Evolutionary conservation across 2,888 invertebrate genomes (phyloP).

Genomic region (Epirrhoe alternata): DNA sequence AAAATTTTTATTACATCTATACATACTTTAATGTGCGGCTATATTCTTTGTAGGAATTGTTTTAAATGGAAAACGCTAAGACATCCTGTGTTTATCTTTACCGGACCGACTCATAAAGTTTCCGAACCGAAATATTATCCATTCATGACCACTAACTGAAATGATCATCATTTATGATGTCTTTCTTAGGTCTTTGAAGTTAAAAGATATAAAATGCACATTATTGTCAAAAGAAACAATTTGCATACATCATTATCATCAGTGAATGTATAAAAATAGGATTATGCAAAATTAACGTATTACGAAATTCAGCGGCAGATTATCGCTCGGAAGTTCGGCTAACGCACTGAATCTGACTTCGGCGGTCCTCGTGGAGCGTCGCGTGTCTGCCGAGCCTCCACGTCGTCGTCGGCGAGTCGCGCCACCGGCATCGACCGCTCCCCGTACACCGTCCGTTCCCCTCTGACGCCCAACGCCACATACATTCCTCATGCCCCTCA

Average conservation of each 20-base stretch:
- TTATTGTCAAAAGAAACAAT: neutral
- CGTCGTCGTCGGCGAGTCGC: constrained; percentile 65
- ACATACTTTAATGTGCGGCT: too few relatives aligned
- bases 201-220: too few relatives aligned
- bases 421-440: constrained; percentile 71
- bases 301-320: constrained; percentile 11
- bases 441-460: constrained; percentile 48
- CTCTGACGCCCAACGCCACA: constrained; percentile 49
- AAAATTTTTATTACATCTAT: neutral
- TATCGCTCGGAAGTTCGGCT: constrained; percentile 22
- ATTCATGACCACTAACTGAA: too few relatives aligned
- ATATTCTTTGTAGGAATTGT: too few relatives aligned
- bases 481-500: constrained; percentile 63
- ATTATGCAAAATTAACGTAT: neutral
- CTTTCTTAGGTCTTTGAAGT: too few relatives aligned
- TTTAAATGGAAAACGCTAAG: too few relatives aligned
- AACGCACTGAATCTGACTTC: constrained; percentile 49
- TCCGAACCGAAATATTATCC: too few relatives aligned
- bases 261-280: neutral
- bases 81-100: too few relatives aligned
- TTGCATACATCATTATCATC: neutral
- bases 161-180: too few relatives aligned
- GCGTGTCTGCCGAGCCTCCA: constrained; percentile 82
- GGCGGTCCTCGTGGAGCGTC: constrained; percentile 70
- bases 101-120: too few relatives aligned